A percentile compares a stretch with the other conserved stretches of the same genome.
These are phyloP conservation scores for Junonia oenone DNA, from an alignment of 2,888 invertebrate genomes.

Conservation along the genomic window DNA sequence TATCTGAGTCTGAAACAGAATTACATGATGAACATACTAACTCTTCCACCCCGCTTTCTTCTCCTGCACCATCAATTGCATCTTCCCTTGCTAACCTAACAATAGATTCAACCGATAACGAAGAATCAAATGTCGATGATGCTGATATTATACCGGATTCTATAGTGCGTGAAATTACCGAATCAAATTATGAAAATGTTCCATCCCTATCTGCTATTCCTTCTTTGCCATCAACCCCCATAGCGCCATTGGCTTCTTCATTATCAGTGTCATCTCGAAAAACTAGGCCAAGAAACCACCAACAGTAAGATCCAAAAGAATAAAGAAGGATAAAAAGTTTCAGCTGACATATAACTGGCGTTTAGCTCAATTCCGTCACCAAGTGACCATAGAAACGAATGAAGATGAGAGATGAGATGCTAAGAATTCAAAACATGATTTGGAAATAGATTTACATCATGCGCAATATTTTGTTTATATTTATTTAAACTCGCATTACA, in stretches of 20 bases:
- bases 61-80: slow-evolving; percentile 16
- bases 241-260: too few relatives aligned
- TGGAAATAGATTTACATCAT: too few relatives aligned
- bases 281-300: slow-evolving; percentile 22
- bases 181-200: slow-evolving; percentile 24
- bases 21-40: slow-evolving; percentile 16
- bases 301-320: slow-evolving; percentile 15
- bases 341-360: slow-evolving; percentile 15
- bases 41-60: slow-evolving; percentile 9
- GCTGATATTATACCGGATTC: slow-evolving; percentile 21
- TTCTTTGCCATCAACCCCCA: background rate
- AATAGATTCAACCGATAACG: slow-evolving; percentile 8
- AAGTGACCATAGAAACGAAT: slow-evolving; percentile 24
- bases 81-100: slow-evolving; percentile 12
- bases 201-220: slow-evolving; percentile 22
- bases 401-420: too few relatives aligned
- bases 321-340: slow-evolving; percentile 13
- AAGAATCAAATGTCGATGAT: slow-evolving; percentile 18
- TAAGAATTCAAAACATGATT: too few relatives aligned
- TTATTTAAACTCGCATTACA: too few relatives aligned
- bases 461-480: too few relatives aligned
- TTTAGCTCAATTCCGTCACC: slow-evolving; percentile 19
- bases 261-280: background rate
- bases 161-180: slow-evolving; percentile 18
- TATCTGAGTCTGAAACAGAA: slow-evolving; percentile 17